These are phyloP conservation scores for Abrostola tripartita DNA, from an alignment of 2,888 invertebrate genomes.

Conservation along the genomic window DNA sequence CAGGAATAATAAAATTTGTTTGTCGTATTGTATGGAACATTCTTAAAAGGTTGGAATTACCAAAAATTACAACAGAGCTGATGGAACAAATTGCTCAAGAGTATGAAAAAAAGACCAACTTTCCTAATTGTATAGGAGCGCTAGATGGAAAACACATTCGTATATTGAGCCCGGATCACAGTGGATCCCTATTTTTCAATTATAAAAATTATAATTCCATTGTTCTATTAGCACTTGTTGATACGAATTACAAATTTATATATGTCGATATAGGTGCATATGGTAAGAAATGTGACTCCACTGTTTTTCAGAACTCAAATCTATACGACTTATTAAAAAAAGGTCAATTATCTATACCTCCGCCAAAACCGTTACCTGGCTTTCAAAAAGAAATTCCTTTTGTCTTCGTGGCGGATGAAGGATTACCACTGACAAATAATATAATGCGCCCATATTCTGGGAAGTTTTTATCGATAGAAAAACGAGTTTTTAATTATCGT, in stretches of 20 bases:
- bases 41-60: slow-evolving; percentile 4
- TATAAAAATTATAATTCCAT: slow-evolving; percentile 12
- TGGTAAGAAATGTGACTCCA: slow-evolving; percentile 1
- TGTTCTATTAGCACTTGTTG: slow-evolving; percentile 3
- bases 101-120: slow-evolving; percentile 2
- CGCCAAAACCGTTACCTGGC: slow-evolving; percentile 1
- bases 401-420: slow-evolving; percentile 8
- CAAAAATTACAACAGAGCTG: slow-evolving; percentile 5
- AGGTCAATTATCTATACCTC: slow-evolving; percentile 1
- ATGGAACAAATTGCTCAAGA: slow-evolving; percentile 5
- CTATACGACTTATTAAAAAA: slow-evolving; percentile 1
- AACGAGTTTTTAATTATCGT: slow-evolving; percentile 13
- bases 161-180: slow-evolving; percentile 1
- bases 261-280: slow-evolving; percentile 2
- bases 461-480: slow-evolving; percentile 1
- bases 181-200: slow-evolving; percentile 8
- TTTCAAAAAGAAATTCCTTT: slow-evolving; percentile 1
- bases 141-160: slow-evolving; percentile 1
- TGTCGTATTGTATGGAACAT: slow-evolving; percentile 4
- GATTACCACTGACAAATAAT: slow-evolving; percentile 4
- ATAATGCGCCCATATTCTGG: slow-evolving; percentile 9
- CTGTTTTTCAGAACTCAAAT: slow-evolving; percentile 1
- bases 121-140: slow-evolving; percentile 1
- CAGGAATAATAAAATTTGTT: not conserved
- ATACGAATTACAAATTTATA: slow-evolving; percentile 5